phyloP scores from a whole-genome alignment of 2,888 invertebrate genomes.

The Uropetala carovei region DNA sequence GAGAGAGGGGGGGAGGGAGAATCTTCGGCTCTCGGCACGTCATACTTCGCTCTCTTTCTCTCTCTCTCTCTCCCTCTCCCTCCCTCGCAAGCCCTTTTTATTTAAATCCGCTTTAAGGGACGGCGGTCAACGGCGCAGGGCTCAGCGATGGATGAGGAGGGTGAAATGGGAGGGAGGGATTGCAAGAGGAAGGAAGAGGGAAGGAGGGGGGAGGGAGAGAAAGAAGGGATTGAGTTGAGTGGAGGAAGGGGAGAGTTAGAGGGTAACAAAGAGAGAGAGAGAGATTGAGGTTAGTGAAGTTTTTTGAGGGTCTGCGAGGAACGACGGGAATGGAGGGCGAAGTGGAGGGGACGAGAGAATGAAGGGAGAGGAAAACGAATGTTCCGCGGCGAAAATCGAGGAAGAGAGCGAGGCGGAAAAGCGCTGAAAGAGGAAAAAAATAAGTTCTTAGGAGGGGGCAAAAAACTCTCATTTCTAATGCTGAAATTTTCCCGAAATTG shows the following conservation, averaged over 20 bases:
- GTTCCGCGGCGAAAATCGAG: background rate
- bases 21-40: background rate
- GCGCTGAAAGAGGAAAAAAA: too few relatives aligned
- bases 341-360: background rate
- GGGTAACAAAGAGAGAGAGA: too few relatives aligned
- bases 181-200: background rate
- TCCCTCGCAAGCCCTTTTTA: background rate
- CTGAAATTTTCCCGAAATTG: too few relatives aligned
- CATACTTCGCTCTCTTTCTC: background rate
- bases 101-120: slow-evolving; percentile 1
- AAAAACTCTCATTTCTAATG: too few relatives aligned
- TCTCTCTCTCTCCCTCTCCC: background rate
- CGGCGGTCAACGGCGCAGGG: slow-evolving; percentile 16
- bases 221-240: background rate
- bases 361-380: background rate
- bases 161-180: background rate
- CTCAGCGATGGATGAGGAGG: background rate
- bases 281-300: too few relatives aligned
- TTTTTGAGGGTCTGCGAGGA: too few relatives aligned
- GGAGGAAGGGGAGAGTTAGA: background rate
- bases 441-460: too few relatives aligned
- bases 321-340: background rate
- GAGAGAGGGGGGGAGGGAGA: background rate
- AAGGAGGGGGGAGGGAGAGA: background rate
- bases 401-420: too few relatives aligned